Base-by-base conservation (phyloP, 2,888 invertebrate species). In the Muschampia plurimacula region DNA sequence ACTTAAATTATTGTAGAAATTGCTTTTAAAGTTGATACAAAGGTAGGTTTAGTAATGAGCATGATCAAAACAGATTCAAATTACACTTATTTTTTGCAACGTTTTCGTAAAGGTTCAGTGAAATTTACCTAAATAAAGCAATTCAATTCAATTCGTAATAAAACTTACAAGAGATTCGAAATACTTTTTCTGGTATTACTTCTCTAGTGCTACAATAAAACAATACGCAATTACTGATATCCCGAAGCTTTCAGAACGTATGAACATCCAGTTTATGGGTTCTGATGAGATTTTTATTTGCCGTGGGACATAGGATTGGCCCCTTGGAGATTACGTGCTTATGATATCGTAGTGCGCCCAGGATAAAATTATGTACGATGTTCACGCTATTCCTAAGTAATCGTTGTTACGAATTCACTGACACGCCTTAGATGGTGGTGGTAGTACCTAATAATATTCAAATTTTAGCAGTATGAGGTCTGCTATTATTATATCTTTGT, bases 201-300 rank as follows among this genome's bases (percentile, higher is more conserved):
- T 10, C 60, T 60, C 22, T 49, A 44, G 49, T 13, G 52, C 46
- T 41, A 12, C 57, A 70, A 73, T 74, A 74, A 74, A 75, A 76
- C 76, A 75, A 77, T 62, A 7, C 22, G 71, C 36, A 62, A 71
- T 72, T 67, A 49, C 67, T 60, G 28, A 76, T 76, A 78, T 76
- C 78, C 76, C 77, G 78, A 82, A 22, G 55, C 55, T 78, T 82
- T 84, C 84, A 85, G 83, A 86, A 87, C 83, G 84, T 83, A 84
- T 81, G 81, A 83, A 79, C 78, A 80, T 36, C 15, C 55, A 39
- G 12, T 67, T 89, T 86, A 86, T 78, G 81, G 80, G 79, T 77
- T 81, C 79, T 83, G 82, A 87, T 84, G 83, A 80, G 80, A 79
- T 79, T 80, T 83, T 85, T 83, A 84, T 81, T 76, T 78, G 75